phyloP scores from a whole-genome alignment of 2,888 invertebrate genomes.

The Xylocampa areola region DNA sequence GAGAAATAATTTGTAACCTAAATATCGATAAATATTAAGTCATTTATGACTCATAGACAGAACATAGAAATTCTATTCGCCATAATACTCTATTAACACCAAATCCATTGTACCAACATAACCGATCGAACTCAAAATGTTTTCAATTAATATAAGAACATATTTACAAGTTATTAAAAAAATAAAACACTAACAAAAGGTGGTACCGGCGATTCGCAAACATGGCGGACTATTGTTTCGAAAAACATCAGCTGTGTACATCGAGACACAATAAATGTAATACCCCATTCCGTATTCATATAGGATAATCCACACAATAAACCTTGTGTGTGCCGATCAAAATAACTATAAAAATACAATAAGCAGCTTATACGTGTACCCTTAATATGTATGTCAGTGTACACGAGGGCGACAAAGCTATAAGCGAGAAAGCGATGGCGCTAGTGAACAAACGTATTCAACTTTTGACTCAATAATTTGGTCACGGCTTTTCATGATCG shows the following conservation, averaged over 20 bases:
- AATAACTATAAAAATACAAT: constrained; percentile 90
- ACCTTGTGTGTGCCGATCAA: constrained; percentile 84
- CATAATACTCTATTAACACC: constrained; percentile 23
- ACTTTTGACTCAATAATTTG: constrained; percentile 74
- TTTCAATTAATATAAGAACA: constrained; percentile 57
- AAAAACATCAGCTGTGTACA: constrained; percentile 85
- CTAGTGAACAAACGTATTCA: constrained; percentile 58
- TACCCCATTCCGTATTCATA: constrained; percentile 84
- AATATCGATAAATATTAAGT: too few relatives aligned
- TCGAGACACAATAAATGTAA: constrained; percentile 78
- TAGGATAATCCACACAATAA: constrained; percentile 82
- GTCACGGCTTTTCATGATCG: constrained; percentile 68
- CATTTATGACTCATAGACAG: neutral
- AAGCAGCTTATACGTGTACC: constrained; percentile 87
- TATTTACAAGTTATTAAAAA: constrained; percentile 81
- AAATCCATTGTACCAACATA: constrained; percentile 18
- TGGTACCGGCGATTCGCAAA: constrained; percentile 80
- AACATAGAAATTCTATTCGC: neutral
- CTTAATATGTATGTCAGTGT: constrained; percentile 80
- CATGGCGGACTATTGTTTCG: constrained; percentile 74
- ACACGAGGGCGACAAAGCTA: constrained; percentile 60
- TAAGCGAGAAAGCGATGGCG: constrained; percentile 40
- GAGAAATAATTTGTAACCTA: too few relatives aligned
- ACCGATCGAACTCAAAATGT: constrained; percentile 16
- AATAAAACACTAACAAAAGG: constrained; percentile 62